Conservation (phyloP, 2,113 vertebrate species). For the Elachura formosa region DNA sequence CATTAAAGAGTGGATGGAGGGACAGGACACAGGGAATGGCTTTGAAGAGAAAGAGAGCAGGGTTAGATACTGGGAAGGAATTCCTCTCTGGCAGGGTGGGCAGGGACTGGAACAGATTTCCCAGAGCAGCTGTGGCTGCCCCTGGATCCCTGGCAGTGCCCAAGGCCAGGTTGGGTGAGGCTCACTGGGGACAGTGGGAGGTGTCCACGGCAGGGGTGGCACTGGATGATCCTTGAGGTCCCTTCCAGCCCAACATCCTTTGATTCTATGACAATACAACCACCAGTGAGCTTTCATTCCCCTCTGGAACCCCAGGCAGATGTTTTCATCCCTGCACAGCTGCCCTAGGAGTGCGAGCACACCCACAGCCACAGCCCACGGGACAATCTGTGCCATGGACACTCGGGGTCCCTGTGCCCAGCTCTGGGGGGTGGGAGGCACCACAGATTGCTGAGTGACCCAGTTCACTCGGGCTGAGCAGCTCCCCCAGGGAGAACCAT, state of each 20-base stretch:
- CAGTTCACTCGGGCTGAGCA: constrained; percentile 58
- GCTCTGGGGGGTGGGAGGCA: not conserved
- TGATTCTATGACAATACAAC: rapidly evolving
- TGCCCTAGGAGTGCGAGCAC: not conserved
- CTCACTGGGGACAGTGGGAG: not conserved
- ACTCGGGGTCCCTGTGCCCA: not conserved
- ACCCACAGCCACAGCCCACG: rapidly evolving
- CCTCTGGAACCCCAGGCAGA: not conserved
- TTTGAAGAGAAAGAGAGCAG: not conserved
- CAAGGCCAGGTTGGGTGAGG: not conserved
- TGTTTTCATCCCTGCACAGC: not conserved
- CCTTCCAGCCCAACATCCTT: not conserved
- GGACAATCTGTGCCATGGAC: rapidly evolving
- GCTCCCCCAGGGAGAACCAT: constrained; percentile 65
- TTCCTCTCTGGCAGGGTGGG: not conserved
- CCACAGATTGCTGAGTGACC: constrained; percentile 61
- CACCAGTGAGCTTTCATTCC: not conserved
- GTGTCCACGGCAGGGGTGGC: not conserved
- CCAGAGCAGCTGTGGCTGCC: not conserved
- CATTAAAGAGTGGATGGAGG: not conserved
- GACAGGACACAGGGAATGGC: not conserved
- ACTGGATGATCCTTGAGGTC: not conserved
- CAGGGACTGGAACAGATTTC: rapidly evolving
- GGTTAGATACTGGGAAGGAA: not conserved
- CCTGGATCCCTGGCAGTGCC: not conserved